phyloP scores from a whole-genome alignment of 2,113 vertebrate genomes.

The Junco hyemalis region DNA sequence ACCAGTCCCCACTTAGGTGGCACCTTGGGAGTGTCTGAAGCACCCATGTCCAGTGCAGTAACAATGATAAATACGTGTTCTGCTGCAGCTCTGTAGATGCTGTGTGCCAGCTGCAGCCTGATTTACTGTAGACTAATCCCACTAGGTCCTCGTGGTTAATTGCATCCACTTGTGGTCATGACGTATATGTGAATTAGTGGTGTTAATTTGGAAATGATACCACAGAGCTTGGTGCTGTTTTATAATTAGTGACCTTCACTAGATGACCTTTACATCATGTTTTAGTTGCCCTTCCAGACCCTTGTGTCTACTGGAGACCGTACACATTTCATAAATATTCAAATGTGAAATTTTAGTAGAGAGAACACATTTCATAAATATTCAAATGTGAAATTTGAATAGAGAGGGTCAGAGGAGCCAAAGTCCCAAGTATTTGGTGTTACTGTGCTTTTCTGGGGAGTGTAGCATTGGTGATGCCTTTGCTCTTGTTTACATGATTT shows the following conservation, averaged over 20 bases:
- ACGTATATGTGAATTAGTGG: neutral
- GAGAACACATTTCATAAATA: neutral
- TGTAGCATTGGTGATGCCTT: neutral
- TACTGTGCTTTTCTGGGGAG: neutral
- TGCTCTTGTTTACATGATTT: neutral
- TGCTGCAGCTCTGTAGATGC: neutral
- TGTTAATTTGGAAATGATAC: neutral
- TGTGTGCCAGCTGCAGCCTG: neutral
- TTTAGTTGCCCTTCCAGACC: neutral
- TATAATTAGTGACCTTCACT: conserved; percentile 3
- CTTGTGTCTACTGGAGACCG: neutral
- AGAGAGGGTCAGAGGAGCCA: neutral
- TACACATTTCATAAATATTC: neutral
- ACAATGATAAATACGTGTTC: neutral
- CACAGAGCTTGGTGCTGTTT: neutral
- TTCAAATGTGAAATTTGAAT: neutral
- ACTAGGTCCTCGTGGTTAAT: neutral
- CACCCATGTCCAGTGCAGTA: neutral
- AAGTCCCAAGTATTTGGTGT: neutral
- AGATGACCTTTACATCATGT: neutral
- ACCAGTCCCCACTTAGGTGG: neutral
- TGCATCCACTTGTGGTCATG: neutral
- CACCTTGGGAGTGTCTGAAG: neutral
- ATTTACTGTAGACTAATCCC: neutral
- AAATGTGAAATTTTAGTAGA: neutral